A percentile compares a stretch with the other conserved stretches of the same genome.
Evolutionary conservation across 2,113 vertebrate species (phyloP).

Genomic region (Macaca nemestrina): DNA sequence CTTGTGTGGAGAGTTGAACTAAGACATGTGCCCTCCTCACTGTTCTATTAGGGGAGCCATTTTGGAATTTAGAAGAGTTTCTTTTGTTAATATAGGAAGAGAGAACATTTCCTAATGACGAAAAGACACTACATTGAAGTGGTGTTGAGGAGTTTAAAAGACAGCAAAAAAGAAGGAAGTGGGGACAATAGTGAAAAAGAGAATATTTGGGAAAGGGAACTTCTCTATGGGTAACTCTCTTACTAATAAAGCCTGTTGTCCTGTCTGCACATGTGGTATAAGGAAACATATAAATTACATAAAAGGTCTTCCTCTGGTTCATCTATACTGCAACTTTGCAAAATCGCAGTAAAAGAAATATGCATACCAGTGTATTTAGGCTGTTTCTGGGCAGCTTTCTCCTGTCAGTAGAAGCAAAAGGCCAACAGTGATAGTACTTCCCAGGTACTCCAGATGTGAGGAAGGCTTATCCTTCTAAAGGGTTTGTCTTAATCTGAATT

Average conservation of each 20-base stretch:
- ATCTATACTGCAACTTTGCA: background rate
- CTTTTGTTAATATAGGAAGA: background rate
- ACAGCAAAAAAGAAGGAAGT: background rate
- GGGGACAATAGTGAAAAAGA: background rate
- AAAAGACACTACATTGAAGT: background rate
- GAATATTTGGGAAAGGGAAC: background rate
- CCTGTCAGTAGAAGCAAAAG: background rate
- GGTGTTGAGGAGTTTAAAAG: background rate
- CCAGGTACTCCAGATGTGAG: background rate
- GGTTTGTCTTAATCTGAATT: background rate
- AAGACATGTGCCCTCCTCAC: background rate
- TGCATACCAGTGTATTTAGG: background rate
- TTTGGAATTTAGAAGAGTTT: background rate
- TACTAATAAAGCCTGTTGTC: background rate
- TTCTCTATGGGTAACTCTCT: background rate
- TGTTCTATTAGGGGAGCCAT: background rate
- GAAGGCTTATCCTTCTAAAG: background rate
- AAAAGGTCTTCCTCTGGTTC: background rate
- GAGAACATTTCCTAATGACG: background rate
- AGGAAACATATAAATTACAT: background rate
- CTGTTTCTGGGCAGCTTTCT: background rate
- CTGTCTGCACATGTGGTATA: fast-evolving
- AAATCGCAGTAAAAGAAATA: background rate
- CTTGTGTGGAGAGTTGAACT: background rate
- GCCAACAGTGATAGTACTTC: background rate